Evolutionary conservation across 2,113 vertebrate species (phyloP).

Genomic region (Colius striatus): DNA sequence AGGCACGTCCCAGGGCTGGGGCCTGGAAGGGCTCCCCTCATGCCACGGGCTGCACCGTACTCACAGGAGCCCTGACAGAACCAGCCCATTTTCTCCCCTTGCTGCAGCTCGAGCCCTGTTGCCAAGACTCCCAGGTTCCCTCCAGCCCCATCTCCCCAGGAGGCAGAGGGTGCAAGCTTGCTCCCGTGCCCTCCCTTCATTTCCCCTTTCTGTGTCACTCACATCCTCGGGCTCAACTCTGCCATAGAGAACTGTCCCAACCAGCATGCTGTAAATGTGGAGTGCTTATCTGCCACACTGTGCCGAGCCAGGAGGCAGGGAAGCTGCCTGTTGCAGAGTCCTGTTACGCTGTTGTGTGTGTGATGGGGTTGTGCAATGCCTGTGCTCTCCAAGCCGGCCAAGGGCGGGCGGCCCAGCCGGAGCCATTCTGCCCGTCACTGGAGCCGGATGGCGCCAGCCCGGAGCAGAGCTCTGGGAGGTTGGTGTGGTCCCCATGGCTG

Average conservation of each 20-base stretch:
- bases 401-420: rapidly evolving
- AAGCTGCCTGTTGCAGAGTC: neutral
- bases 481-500: rapidly evolving
- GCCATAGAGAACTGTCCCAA: neutral
- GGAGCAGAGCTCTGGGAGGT: neutral
- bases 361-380: neutral
- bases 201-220: neutral
- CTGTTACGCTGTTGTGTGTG: neutral
- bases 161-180: neutral
- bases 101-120: rapidly evolving
- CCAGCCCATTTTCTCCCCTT: neutral
- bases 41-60: rapidly evolving
- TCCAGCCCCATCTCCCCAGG: neutral
- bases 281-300: neutral
- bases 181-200: neutral
- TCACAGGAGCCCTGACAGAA: rapidly evolving
- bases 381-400: neutral
- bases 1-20: rapidly evolving
- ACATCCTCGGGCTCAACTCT: rapidly evolving
- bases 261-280: rapidly evolving
- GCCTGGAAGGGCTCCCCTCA: rapidly evolving
- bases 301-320: neutral
- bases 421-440: rapidly evolving
- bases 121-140: neutral
- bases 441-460: rapidly evolving